Conservation (phyloP, 2,888 invertebrate species). For the Nowickia ferox region DNA sequence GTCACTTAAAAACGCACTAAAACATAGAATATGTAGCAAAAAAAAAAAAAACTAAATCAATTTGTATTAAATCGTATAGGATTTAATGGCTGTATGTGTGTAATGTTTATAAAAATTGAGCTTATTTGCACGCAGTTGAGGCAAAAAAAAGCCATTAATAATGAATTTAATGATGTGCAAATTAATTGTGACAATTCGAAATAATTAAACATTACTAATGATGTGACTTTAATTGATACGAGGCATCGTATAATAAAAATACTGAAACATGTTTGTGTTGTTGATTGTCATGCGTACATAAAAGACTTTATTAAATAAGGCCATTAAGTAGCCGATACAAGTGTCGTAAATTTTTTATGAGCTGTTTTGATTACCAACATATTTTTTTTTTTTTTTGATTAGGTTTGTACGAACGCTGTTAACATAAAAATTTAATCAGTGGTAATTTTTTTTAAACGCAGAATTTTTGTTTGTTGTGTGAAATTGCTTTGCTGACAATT, state of each 20-base stretch:
- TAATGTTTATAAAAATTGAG: constrained; percentile 11
- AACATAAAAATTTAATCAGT: not conserved
- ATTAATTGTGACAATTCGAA: constrained; percentile 70
- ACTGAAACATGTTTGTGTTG: not conserved
- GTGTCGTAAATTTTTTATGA: constrained; percentile 50
- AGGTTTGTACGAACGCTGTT: constrained; percentile 26
- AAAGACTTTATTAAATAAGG: constrained; percentile 27
- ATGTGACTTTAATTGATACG: constrained; percentile 65
- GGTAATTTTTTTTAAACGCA: not conserved
- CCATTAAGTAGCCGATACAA: constrained; percentile 43
- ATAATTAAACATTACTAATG: constrained; percentile 69
- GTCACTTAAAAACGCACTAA: constrained; percentile 39
- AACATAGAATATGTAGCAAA: not conserved
- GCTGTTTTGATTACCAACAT: not conserved
- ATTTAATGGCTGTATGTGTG: constrained; percentile 31
- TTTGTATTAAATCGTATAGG: not conserved
- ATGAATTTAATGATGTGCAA: constrained; percentile 70
- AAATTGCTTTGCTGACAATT: not conserved
- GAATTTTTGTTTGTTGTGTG: no score
- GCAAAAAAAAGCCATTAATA: constrained; percentile 56
- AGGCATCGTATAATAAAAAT: constrained; percentile 46
- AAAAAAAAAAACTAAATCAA: not conserved
- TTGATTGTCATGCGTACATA: not conserved
- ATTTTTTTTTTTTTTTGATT: not conserved
- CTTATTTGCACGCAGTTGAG: constrained; percentile 24